Evolutionary conservation across 2,113 vertebrate genomes (phyloP).

Genomic region (Ellobius talpinus): DNA sequence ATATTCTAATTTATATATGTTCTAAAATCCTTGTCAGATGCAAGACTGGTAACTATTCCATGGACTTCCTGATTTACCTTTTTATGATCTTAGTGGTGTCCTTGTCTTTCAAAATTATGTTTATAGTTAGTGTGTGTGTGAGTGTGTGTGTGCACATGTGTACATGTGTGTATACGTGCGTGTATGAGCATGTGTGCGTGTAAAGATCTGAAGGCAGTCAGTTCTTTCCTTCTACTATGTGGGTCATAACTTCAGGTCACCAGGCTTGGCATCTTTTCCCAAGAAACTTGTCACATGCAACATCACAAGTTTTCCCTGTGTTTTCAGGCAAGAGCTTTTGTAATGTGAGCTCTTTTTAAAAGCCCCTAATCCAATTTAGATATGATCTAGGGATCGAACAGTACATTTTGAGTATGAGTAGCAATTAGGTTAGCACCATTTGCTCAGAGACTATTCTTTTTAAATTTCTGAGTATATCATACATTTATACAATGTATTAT

Average conservation of each 20-base stretch:
- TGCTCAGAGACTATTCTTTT: background rate
- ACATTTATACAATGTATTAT: background rate
- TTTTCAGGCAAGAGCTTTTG: background rate
- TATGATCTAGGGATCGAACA: background rate
- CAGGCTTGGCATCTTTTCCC: background rate
- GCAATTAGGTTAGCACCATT: background rate
- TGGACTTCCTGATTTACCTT: background rate
- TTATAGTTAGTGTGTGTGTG: background rate
- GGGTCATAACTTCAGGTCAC: background rate
- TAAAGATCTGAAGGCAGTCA: background rate
- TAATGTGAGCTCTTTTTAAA: background rate
- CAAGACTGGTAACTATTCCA: background rate
- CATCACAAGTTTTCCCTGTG: background rate
- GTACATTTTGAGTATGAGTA: background rate
- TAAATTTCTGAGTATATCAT: background rate
- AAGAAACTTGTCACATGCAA: background rate
- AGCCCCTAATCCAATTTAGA: background rate
- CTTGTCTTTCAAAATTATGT: background rate
- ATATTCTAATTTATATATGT: background rate
- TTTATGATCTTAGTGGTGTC: background rate
- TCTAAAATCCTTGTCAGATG: background rate
- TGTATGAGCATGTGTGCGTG: background rate
- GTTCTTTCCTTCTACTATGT: background rate
- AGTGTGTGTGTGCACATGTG: background rate
- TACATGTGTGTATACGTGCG: background rate